Evolutionary conservation across 2,113 vertebrate species (phyloP), one percentile per base, ranked within the genome.

Genomic region (Nothobranchius furzeri): DNA sequence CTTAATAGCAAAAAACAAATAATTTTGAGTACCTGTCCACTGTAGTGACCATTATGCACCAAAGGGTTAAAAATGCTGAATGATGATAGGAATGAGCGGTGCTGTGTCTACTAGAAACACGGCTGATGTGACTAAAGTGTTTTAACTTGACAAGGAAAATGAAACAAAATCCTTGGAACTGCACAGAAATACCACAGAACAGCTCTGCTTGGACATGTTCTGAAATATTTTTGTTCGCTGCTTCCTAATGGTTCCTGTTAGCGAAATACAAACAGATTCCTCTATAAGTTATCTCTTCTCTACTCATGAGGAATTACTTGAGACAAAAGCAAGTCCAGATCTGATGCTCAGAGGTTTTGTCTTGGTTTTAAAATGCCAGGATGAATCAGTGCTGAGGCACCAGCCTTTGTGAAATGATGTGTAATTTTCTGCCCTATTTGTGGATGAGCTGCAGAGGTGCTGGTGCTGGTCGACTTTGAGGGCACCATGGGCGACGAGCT

Each of bases 381-480:
- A 45, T 61, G 47, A 13, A 78, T 86, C 68, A 75, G 57, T 57
- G 36, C 30, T 35, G 50, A 71, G 49, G 46, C 65, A 25, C 9
- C 70, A 68, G 75, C n/a, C 30, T 72, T 43, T 68, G 64, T 70
- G 59, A 46, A 79, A 57, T 60, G n/a, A 68, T 20, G 53, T 81
- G 30, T 17, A 65, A 86, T 86, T 75, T 85, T 85, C 73, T 83
- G 83, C 81, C 81, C 83, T 60, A 82, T 78, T 87, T 88, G 15
- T 59, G 42, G 56, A 14, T 60, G 9, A 6, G 1, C 69, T 78
- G 64, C 50, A 93, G 95, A 95, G 90, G 92, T 94, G 71, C 88
- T 96, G 75, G 94, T 93, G 61, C 90, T 96, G 69, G 57, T 92
- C 1, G 89, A 92, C 87, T 96, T 95, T 50, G 81, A 89, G 54